A percentile compares a stretch with the other conserved stretches of the same genome.
These are phyloP conservation scores for Drosophila melanica DNA, from an alignment of 1,140 invertebrate genomes.

Conservation along the genomic window DNA sequence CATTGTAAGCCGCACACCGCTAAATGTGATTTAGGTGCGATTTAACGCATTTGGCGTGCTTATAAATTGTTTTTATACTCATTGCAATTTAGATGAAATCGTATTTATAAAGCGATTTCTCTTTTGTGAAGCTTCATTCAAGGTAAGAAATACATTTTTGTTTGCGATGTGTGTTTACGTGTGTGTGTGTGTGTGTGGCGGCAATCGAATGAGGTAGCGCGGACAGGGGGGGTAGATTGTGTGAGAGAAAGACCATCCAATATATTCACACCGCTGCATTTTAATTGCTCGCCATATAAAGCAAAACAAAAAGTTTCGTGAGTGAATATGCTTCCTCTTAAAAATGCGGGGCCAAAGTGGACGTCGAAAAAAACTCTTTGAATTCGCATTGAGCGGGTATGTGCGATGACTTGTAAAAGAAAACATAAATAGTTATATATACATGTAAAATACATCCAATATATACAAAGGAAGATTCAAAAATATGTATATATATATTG, in stretches of 20 bases:
- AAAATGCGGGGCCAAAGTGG: background rate
- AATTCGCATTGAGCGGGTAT: background rate
- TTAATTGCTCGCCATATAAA: conserved; percentile 56
- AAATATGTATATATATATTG: no score
- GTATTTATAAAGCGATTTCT: conserved; percentile 36
- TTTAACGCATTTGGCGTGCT: conserved; percentile 43
- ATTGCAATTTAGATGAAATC: conserved; percentile 68
- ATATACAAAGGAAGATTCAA: no score
- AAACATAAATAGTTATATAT: no score
- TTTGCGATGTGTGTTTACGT: conserved; percentile 6
- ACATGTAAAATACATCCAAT: no score
- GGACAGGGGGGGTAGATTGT: background rate
- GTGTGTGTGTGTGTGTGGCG: background rate
- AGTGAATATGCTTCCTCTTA: conserved; percentile 5
- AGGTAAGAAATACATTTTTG: conserved; percentile 39
- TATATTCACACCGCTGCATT: conserved; percentile 33
- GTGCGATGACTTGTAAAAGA: background rate
- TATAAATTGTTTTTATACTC: conserved; percentile 62
- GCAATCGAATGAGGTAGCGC: background rate
- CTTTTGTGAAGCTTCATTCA: conserved; percentile 15
- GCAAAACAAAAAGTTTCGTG: conserved; percentile 29
- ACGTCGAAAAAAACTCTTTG: no score
- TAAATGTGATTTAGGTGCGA: conserved; percentile 46
- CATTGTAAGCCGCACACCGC: conserved; percentile 1
- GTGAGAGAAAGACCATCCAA: background rate